These are phyloP conservation scores for Cyaniris semiargus DNA, from an alignment of 2,888 invertebrate species.

Conservation along the genomic window DNA sequence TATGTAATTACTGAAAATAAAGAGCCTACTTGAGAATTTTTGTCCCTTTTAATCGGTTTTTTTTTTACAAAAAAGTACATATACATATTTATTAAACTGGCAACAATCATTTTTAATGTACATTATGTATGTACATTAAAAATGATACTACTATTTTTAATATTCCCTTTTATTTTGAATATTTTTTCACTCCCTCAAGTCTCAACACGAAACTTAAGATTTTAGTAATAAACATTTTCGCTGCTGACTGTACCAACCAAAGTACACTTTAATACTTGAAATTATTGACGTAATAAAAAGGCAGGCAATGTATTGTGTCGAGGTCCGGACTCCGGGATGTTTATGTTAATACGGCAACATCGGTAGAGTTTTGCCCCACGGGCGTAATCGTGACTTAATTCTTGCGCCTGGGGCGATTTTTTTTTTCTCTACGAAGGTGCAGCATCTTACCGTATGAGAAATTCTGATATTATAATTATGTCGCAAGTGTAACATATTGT, in stretches of 20 bases:
- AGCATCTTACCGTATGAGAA: conserved; percentile 2
- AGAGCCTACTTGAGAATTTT: too few species aligned
- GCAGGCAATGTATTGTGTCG: conserved; percentile 67
- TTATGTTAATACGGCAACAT: conserved; percentile 73
- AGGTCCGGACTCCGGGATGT: conserved; percentile 59
- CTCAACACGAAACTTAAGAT: too few species aligned
- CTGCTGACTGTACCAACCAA: conserved; percentile 34
- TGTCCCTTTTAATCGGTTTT: too few species aligned
- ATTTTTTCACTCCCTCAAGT: too few species aligned
- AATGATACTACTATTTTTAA: too few species aligned
- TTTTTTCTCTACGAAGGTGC: neutral
- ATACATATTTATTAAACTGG: too few species aligned
- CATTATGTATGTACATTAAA: too few species aligned
- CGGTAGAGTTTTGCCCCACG: conserved; percentile 61
- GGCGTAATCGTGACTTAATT: conserved; percentile 56
- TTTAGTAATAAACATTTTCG: neutral
- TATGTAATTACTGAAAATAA: too few species aligned
- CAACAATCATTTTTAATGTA: too few species aligned
- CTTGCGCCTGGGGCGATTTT: conserved; percentile 53
- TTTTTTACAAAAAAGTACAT: too few species aligned
- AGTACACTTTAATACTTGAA: conserved; percentile 66
- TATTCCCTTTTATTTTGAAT: too few species aligned
- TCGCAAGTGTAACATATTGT: neutral
- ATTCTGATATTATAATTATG: conserved; percentile 1
- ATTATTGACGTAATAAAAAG: conserved; percentile 72